Percentiles rank a stretch among this genome's conserved stretches.
Conservation (phyloP, 1,140 invertebrate species). For the Tetramorium parvispinum region DNA sequence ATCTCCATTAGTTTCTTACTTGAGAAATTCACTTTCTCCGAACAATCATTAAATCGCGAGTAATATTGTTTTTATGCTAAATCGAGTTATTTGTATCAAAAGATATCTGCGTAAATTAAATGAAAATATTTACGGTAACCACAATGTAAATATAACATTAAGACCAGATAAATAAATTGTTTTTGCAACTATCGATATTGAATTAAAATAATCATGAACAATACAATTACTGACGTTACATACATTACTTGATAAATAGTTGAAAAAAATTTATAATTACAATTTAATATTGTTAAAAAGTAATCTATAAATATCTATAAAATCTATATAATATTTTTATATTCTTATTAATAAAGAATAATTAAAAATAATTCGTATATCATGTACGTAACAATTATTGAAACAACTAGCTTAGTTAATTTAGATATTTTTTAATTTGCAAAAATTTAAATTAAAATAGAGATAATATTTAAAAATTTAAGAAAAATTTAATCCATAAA, state of each 20-base stretch:
- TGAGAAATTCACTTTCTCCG: slow-evolving; percentile 27
- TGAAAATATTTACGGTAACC: neutral
- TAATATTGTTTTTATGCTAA: neutral
- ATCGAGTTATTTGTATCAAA: neutral
- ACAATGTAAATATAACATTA: neutral
- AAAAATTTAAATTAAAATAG: neutral
- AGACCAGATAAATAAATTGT: neutral
- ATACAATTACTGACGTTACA: neutral
- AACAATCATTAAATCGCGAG: slow-evolving; percentile 11
- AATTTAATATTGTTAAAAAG: neutral
- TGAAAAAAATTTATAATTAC: neutral
- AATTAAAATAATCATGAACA: neutral
- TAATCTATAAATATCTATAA: too few species aligned
- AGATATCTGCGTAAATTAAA: slow-evolving; percentile 21
- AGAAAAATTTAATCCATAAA: neutral
- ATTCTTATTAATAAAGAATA: neutral
- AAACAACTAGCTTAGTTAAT: neutral
- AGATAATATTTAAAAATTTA: neutral
- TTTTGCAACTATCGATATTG: neutral
- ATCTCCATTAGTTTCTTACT: slow-evolving; percentile 34
- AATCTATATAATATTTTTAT: neutral
- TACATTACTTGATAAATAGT: neutral
- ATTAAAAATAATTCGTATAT: neutral
- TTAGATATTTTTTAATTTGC: neutral
- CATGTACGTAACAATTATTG: neutral